Base-by-base conservation (phyloP, 2,797 vertebrate genomes). In the Myiotriccus ornatus region DNA sequence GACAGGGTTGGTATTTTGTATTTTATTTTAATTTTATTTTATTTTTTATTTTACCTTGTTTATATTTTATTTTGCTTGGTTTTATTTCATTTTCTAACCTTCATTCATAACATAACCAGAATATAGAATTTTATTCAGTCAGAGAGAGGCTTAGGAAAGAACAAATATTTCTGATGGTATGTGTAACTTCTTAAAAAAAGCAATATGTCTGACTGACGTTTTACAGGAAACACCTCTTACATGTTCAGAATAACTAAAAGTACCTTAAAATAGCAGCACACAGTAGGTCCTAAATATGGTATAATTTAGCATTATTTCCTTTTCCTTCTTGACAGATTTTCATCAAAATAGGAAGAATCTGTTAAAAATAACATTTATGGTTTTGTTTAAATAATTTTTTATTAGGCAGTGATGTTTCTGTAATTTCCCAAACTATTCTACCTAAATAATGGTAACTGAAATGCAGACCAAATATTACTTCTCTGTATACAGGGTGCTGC, bases 291-390 rank as follows among this genome's bases (percentile, higher is more conserved):
- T 30, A 70, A 19, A 68, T n/a, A 59, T 10, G 8, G 34, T 9
- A 6, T 32, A 35, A 2, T 35, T 3, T 52, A 8, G 9, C 3
- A 19, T n/a, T 46, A 53, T 50, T 84, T 76, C 7, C 6, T 62
- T 62, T 65, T 37, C 1, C 4, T 71, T 85, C 32, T n/a, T 69
- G 18, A 46, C 3, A 65, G 3, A n/a, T 20, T 6, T 23, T 57
- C 10, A 62, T 19, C 23, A 53, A 59, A 59, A 65, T 7, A 35
- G 3, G 39, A 82, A 43, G 8, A 47, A 11, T 34, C 24, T 0
- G 0, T n/a, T 49, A 10, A 12, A 28, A 83, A 44, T 14, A 24
- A 2, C 4, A 43, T 24, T 6, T 6, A 20, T 25, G 1, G 2
- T 44, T 68, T 76, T 43, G 6, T 59, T 80, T 50, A 39, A 34